Conservation (phyloP, 2,113 vertebrate species). For the Pteruthius melanotis region DNA sequence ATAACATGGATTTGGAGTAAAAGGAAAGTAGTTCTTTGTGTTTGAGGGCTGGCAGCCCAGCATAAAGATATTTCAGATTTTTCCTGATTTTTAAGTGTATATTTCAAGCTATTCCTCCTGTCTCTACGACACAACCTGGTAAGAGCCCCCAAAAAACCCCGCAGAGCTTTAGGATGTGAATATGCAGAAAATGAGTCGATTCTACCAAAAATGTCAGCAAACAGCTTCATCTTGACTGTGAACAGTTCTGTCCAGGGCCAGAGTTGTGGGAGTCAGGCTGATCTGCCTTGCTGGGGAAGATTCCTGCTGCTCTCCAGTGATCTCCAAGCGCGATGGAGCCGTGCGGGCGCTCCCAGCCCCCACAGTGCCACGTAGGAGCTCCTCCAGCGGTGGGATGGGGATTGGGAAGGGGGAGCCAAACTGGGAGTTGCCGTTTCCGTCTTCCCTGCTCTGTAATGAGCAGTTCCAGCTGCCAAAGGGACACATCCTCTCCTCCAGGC, state of each 20-base stretch:
- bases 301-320: not conserved
- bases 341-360: not conserved
- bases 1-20: not conserved
- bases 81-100: not conserved
- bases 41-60: not conserved
- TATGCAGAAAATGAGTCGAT: not conserved
- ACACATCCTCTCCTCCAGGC: not conserved
- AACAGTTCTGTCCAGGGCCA: not conserved
- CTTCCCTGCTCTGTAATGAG: not conserved
- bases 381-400: not conserved
- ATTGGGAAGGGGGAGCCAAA: not conserved
- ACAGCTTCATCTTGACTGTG: not conserved
- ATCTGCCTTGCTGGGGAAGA: not conserved
- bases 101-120: not conserved
- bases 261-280: not conserved
- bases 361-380: slow-evolving; percentile 64
- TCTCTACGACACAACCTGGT: too few relatives aligned
- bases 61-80: not conserved
- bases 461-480: not conserved
- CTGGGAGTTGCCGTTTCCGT: slow-evolving; percentile 43
- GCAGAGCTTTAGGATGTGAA: not conserved
- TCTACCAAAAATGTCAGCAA: not conserved
- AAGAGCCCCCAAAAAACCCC: not conserved
- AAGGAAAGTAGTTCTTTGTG: not conserved
- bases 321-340: rapidly evolving